A percentile compares a stretch with the other conserved stretches of the same genome.
phyloP scores from a whole-genome alignment of 1,140 invertebrate species.

The Microplitis mediator region DNA sequence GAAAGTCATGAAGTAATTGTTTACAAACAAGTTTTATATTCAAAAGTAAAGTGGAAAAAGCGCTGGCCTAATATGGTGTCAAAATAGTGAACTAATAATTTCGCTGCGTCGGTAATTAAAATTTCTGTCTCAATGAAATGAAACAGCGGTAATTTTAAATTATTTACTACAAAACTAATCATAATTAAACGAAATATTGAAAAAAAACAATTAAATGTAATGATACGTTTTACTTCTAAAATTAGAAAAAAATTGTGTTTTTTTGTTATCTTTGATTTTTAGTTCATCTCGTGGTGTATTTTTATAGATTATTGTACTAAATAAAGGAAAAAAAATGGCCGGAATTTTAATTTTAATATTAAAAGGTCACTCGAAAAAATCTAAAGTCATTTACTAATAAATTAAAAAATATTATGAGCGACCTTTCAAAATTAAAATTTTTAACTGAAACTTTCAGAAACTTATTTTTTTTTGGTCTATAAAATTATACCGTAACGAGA shows the following conservation, averaged over 20 bases:
- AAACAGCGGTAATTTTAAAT: background rate
- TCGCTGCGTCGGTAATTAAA: background rate
- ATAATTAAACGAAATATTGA: background rate
- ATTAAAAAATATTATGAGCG: background rate
- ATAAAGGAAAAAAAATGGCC: background rate
- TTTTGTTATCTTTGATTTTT: background rate
- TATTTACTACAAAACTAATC: background rate
- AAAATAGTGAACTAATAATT: background rate
- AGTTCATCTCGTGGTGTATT: conserved; percentile 4
- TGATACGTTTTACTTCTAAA: background rate
- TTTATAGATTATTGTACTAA: background rate
- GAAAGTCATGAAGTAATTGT: background rate
- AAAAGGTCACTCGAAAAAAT: background rate
- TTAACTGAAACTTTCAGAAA: background rate
- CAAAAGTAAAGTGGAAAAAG: background rate
- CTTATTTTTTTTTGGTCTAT: background rate
- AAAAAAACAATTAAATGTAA: background rate
- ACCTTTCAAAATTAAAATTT: conserved; percentile 8
- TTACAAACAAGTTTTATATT: background rate
- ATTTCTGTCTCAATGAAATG: background rate
- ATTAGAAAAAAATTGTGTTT: conserved; percentile 2
- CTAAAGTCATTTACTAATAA: background rate
- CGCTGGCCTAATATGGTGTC: background rate
- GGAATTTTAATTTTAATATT: background rate
- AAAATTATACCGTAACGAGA: background rate